phyloP scores from a whole-genome alignment of 2,113 vertebrate species.

The Otocyon megalotis region DNA sequence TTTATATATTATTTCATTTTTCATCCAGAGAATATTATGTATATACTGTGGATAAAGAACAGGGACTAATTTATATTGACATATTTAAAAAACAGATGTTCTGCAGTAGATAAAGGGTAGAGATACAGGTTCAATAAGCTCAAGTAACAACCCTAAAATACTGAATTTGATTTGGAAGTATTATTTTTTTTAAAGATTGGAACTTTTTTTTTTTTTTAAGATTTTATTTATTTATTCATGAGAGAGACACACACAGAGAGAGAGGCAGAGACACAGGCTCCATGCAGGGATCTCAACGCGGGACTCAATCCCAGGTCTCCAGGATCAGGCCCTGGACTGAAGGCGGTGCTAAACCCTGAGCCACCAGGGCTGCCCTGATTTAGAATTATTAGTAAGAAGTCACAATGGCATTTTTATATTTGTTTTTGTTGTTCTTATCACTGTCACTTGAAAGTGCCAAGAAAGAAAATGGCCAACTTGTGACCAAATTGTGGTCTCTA shows the following conservation, averaged over 20 bases:
- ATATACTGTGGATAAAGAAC: background rate
- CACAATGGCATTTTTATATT: background rate
- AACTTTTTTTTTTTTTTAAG: too few relatives aligned
- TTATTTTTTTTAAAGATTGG: background rate
- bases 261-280: too few relatives aligned
- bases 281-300: too few relatives aligned
- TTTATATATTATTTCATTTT: constrained; percentile 23
- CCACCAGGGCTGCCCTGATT: background rate
- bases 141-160: background rate
- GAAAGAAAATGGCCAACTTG: background rate
- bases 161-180: background rate
- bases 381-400: background rate
- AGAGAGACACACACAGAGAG: too few relatives aligned
- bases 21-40: background rate
- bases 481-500: background rate
- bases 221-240: too few relatives aligned
- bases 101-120: background rate
- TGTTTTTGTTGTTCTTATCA: background rate
- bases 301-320: too few relatives aligned
- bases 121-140: background rate
- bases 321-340: too few relatives aligned
- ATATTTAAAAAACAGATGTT: background rate
- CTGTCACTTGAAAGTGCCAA: background rate
- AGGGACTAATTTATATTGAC: background rate
- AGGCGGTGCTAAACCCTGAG: too few relatives aligned